Evolutionary conservation across 53 echinoderm and acorn worm species (phyloP).

Genomic region (Paracentrotus lividus): DNA sequence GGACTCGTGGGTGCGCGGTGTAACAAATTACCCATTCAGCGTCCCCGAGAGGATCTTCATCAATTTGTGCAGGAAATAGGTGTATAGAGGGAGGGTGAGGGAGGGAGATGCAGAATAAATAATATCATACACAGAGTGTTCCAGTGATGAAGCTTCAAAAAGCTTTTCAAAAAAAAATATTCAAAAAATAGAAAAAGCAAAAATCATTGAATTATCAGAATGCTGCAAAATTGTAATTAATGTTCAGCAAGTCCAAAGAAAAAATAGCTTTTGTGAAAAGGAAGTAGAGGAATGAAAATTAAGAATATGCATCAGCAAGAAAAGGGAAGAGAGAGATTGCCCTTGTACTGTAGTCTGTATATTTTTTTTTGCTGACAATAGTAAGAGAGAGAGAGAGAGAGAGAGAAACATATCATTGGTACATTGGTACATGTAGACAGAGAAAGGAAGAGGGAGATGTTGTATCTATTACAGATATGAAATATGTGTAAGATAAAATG

Average conservation of each 20-base stretch:
- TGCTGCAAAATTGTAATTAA: too few species aligned
- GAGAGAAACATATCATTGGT: not conserved
- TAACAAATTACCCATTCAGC: slow-evolving; percentile 33
- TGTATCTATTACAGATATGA: not conserved
- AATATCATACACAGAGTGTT: not conserved
- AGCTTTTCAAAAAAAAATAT: too few species aligned
- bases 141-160: too few species aligned
- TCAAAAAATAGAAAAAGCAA: too few species aligned
- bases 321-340: not conserved
- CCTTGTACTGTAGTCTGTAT: too few species aligned
- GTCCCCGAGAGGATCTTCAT: slow-evolving; percentile 8
- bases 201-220: too few species aligned
- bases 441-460: not conserved
- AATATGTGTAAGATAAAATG: not conserved
- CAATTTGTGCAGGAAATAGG: not conserved
- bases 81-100: not conserved
- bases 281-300: not conserved
- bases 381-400: not conserved
- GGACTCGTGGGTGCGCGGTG: slow-evolving; percentile 19
- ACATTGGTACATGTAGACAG: too few species aligned
- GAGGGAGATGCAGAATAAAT: not conserved
- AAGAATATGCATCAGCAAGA: not conserved
- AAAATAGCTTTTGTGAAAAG: too few species aligned
- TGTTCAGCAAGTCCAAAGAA: too few species aligned
- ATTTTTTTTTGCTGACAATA: too few species aligned